Base-by-base conservation (phyloP, 1,140 invertebrate genomes). In the Venturia canescens region DNA sequence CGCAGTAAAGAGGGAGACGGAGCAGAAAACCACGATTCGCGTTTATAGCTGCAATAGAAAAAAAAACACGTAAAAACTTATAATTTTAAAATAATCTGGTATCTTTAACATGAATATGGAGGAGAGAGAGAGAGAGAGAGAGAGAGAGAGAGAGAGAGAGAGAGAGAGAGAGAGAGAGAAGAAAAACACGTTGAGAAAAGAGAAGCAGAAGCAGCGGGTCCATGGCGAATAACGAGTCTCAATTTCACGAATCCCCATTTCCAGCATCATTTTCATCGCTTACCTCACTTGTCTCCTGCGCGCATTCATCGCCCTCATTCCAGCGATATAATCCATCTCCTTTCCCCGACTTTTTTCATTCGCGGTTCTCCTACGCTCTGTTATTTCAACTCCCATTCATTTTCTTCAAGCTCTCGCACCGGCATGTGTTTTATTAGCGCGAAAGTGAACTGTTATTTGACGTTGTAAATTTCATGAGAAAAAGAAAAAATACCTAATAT, bases 181-280 rank as follows among this genome's bases (percentile, higher is more conserved):
- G 21, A 57, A 57, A 57, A 21, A 57, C 9, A 9, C 18, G n/a
- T n/a, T n/a, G 53, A 57, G 21, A 57, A 18, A 57, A 57, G 6
- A 21, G 53, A 21, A 57, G 11, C 21, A 18, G 21, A 57, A 18
- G 53, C n/a, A 57, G 53, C 38, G 11, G 18, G 53, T 57, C 18
- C 21, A 57, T 57, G 21, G 53, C 13, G 53, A 18, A 57, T 57
- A 57, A 57, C 53, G 53, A 57, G 53, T 18, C 53, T 57, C 53
- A 57, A 57, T 57, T 57, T 57, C n/a, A 57, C 53, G 53, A 57
- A 57, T 57, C 53, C 53, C 53, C 53, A 57, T 57, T 57, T 57
- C 53, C 53, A 7, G 53, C 18, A 57, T 57, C 2, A 21, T 57
- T 57, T 57, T 57, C n/a, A 16, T 57, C 53, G 18, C 53, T 18